Evolutionary conservation across 2,113 vertebrate species (phyloP), one percentile per base, ranked within the genome.

Genomic region (Nothoprocta pentlandii): DNA sequence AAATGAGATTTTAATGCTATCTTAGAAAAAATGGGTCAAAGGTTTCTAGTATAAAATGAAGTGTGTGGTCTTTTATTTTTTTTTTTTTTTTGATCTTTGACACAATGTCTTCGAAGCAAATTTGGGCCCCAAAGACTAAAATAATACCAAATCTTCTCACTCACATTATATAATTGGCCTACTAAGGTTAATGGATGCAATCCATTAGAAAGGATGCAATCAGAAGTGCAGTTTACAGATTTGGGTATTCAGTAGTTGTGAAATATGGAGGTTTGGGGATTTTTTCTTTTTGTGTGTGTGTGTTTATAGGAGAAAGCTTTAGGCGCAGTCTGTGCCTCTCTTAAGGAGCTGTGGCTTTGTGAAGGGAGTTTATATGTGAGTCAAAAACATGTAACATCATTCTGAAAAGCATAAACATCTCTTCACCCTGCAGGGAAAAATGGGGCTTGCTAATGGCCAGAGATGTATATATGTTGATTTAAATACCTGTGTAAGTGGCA

Each of bases 1-100:
- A 86, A 75, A 76, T 66, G 39, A 80, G 32, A 51, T 79, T 94
- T 94, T 51, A 93, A 93, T 93, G 92, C 56, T 85, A 41, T 61
- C 61, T 96, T 66, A 87, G 94, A 77, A 87, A 77, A 87, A 94
- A 77, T 87, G 69, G 89, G 85, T 94, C 63, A 85, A 47, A 59
- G n/a, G 36, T 58, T 95, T 93, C 66, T 85, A 80, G 67, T 41
- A 21, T 2, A 26, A 80, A 44, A 66, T 92, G 36, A 93, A 64
- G 64, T 80, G 5, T 63, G 42, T 71, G 16, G 62, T 56, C 30
- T 39, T 56, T 56, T 56, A 28, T 56, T 56, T 30, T 56, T 49
- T 49, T 21, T 49, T 49, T 21, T 56, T 30, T 30, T 49, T 49
- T 11, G 15, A 73, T 93, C 79, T 36, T n/a, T 23, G 30, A 56